A percentile compares a stretch with the other conserved stretches of the same genome.
These are phyloP conservation scores for Craniophora ligustri DNA, from an alignment of 2,888 invertebrate species.

Conservation along the genomic window DNA sequence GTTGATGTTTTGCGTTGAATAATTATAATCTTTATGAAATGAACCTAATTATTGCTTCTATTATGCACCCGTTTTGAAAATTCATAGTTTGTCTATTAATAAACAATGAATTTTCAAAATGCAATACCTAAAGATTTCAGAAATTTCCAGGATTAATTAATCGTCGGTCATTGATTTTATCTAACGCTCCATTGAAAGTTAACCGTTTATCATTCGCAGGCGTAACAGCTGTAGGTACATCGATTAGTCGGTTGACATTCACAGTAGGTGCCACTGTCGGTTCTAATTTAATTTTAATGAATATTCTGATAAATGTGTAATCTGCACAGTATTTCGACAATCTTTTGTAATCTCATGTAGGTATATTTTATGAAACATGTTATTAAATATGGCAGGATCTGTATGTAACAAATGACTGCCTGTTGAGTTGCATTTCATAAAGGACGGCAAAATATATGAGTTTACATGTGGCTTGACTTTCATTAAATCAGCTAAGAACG, in stretches of 20 bases:
- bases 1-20: too few species aligned
- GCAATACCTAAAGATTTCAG: background rate
- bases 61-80: too few species aligned
- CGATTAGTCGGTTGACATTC: slow-evolving; percentile 36
- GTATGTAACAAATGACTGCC: slow-evolving; percentile 16
- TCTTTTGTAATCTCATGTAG: slow-evolving; percentile 20
- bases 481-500: slow-evolving; percentile 4
- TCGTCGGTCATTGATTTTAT: slow-evolving; percentile 31
- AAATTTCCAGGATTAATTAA: slow-evolving; percentile 7
- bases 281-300: slow-evolving; percentile 53
- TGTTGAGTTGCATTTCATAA: slow-evolving; percentile 30
- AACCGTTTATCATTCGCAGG: slow-evolving; percentile 39
- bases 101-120: too few species aligned
- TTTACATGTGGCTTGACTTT: slow-evolving; percentile 16
- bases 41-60: too few species aligned
- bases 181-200: slow-evolving; percentile 34
- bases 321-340: slow-evolving; percentile 27
- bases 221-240: slow-evolving; percentile 28
- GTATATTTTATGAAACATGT: slow-evolving; percentile 35
- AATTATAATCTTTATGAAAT: too few species aligned
- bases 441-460: slow-evolving; percentile 15
- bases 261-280: slow-evolving; percentile 20
- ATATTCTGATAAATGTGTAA: slow-evolving; percentile 46
- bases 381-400: slow-evolving; percentile 36
- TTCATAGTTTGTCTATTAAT: background rate